A percentile compares a stretch with the other conserved stretches of the same genome.
These are phyloP conservation scores for Aphelinus atriplicis DNA, from an alignment of 1,140 invertebrate species.

Conservation along the genomic window DNA sequence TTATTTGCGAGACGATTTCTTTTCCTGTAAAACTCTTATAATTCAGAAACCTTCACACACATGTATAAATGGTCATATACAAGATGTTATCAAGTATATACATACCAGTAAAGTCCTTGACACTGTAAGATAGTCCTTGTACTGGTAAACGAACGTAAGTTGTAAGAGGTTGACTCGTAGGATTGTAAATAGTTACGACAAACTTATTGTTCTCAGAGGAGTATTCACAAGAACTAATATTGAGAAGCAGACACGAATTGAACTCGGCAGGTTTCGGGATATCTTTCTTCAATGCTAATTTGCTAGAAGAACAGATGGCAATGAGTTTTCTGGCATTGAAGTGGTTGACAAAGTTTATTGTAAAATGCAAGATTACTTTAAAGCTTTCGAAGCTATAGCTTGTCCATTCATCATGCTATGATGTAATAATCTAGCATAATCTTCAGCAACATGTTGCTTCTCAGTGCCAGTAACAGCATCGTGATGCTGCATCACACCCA, in stretches of 20 bases:
- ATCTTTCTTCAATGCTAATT: conserved; percentile 38
- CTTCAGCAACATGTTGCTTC: conserved; percentile 87
- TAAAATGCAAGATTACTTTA: conserved; percentile 13
- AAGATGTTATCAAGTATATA: background rate
- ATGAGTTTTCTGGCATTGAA: too few relatives aligned
- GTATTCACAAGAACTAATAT: conserved; percentile 72
- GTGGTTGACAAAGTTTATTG: conserved; percentile 2
- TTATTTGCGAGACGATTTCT: conserved; percentile 69
- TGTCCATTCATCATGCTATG: conserved; percentile 34
- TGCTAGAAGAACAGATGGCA: conserved; percentile 41
- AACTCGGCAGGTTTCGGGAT: conserved; percentile 45
- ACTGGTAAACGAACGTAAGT: conserved; percentile 80
- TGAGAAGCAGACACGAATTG: conserved; percentile 73
- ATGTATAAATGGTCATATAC: too few relatives aligned
- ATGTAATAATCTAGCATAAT: conserved; percentile 81
- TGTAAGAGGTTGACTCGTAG: conserved; percentile 73
- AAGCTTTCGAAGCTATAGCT: background rate
- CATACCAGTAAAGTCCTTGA: conserved; percentile 72
- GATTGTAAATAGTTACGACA: conserved; percentile 83
- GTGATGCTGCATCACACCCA: conserved; percentile 93
- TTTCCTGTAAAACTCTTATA: conserved; percentile 60
- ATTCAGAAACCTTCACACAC: background rate
- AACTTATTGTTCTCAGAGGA: conserved; percentile 74
- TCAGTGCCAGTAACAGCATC: conserved; percentile 91
- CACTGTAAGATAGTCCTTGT: conserved; percentile 67